Evolutionary conservation across 1,140 invertebrate genomes (phyloP).

Genomic region (Metaphire vulgaris): DNA sequence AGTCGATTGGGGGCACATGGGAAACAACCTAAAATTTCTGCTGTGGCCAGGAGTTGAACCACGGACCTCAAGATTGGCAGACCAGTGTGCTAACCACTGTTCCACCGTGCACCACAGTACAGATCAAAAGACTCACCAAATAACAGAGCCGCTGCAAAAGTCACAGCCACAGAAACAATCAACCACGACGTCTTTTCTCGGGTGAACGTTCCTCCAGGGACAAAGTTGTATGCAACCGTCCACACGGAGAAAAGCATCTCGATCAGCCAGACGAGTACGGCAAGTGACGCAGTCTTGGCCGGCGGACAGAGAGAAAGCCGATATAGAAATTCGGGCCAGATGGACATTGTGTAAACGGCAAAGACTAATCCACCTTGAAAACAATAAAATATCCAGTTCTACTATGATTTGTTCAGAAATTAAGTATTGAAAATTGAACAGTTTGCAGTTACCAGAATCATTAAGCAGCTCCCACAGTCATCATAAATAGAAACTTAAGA

Average conservation of each 20-base stretch:
- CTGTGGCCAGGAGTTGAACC: too few species aligned
- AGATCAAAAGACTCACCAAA: too few species aligned
- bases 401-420: neutral
- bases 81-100: too few species aligned
- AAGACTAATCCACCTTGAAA: slow-evolving; percentile 44
- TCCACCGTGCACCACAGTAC: too few species aligned
- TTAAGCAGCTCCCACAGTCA: too few species aligned
- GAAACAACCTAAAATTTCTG: too few species aligned
- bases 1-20: too few species aligned
- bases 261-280: slow-evolving; percentile 42
- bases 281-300: slow-evolving; percentile 38
- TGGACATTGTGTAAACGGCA: slow-evolving; percentile 43
- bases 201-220: slow-evolving; percentile 51
- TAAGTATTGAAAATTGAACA: too few species aligned
- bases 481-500: too few species aligned
- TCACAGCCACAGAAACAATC: neutral
- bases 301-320: slow-evolving; percentile 42
- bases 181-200: slow-evolving; percentile 43
- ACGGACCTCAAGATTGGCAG: too few species aligned
- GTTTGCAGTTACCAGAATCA: too few species aligned
- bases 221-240: slow-evolving; percentile 53
- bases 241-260: slow-evolving; percentile 52
- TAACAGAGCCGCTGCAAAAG: neutral
- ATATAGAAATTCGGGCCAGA: slow-evolving; percentile 46
- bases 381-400: too few species aligned